Evolutionary conservation across 2,113 vertebrate genomes (phyloP).

Genomic region (Ardeotis arabs): DNA sequence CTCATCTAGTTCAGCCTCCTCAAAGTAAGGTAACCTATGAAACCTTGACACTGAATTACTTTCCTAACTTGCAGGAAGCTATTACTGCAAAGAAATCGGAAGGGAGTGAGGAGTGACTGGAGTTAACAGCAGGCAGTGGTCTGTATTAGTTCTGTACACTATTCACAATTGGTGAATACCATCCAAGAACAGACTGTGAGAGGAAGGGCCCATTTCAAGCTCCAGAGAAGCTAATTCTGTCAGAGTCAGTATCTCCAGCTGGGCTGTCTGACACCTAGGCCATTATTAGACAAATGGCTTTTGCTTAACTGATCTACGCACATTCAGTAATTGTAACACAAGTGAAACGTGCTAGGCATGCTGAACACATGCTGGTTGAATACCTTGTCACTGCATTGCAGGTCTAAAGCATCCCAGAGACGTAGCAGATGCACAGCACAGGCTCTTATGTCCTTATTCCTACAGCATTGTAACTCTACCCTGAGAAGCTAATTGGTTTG

Average conservation of each 20-base stretch:
- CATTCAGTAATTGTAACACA: neutral
- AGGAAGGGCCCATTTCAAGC: neutral
- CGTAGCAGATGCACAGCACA: fast-evolving
- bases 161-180: neutral
- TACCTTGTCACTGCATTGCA: neutral
- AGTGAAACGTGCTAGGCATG: fast-evolving
- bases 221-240: neutral
- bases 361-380: neutral
- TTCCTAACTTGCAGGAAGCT: neutral
- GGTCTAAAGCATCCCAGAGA: neutral
- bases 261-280: neutral
- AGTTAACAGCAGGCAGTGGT: neutral
- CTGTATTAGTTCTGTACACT: neutral
- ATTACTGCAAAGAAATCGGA: neutral
- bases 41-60: neutral
- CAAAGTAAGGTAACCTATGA: neutral
- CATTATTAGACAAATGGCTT: neutral
- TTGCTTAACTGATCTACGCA: neutral
- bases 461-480: neutral
- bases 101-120: neutral
- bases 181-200: neutral
- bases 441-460: neutral
- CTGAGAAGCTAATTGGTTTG: neutral
- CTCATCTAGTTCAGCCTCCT: neutral
- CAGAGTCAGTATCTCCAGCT: neutral